A percentile compares a stretch with the other conserved stretches of the same genome.
These are phyloP conservation scores for Caenorhabditis imperialis DNA, from an alignment of 2,888 invertebrate species.

Conservation along the genomic window DNA sequence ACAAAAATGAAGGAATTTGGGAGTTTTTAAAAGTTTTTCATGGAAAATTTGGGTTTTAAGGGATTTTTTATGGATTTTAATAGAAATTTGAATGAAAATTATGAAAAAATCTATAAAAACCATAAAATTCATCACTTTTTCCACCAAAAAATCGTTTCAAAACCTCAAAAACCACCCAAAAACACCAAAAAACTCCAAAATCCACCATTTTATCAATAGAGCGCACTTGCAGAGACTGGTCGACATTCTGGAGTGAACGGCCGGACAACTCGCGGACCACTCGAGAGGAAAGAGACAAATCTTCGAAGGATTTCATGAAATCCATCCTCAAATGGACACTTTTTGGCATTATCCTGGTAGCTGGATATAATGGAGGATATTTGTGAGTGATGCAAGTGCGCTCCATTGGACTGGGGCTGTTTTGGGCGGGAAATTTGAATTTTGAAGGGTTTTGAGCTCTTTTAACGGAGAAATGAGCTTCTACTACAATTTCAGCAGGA, in stretches of 20 bases:
- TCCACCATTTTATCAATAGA: conserved; percentile 7
- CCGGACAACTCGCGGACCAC: conserved; percentile 30
- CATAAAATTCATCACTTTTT: conserved; percentile 3
- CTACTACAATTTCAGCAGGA: too few relatives aligned
- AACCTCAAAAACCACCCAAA: conserved; percentile 22
- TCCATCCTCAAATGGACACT: conserved; percentile 63
- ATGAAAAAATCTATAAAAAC: too few relatives aligned
- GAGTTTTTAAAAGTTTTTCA: too few relatives aligned
- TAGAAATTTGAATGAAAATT: not conserved
- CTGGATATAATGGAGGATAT: conserved; percentile 70
- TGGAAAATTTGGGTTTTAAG: too few relatives aligned
- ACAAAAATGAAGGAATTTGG: too few relatives aligned
- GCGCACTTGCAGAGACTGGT: conserved; percentile 42
- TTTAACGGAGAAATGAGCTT: too few relatives aligned
- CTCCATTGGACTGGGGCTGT: too few relatives aligned
- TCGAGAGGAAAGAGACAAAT: conserved; percentile 42
- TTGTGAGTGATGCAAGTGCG: too few relatives aligned
- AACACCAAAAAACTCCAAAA: conserved; percentile 15
- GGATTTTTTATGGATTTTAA: too few relatives aligned
- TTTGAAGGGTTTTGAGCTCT: too few relatives aligned
- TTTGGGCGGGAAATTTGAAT: too few relatives aligned
- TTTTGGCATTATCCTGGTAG: conserved; percentile 62
- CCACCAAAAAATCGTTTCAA: not conserved
- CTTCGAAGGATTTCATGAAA: conserved; percentile 57
- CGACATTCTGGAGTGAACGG: conserved; percentile 42